These are phyloP conservation scores for Brachypodius melanocephalos DNA, from an alignment of 2,113 vertebrate species.

Conservation along the genomic window DNA sequence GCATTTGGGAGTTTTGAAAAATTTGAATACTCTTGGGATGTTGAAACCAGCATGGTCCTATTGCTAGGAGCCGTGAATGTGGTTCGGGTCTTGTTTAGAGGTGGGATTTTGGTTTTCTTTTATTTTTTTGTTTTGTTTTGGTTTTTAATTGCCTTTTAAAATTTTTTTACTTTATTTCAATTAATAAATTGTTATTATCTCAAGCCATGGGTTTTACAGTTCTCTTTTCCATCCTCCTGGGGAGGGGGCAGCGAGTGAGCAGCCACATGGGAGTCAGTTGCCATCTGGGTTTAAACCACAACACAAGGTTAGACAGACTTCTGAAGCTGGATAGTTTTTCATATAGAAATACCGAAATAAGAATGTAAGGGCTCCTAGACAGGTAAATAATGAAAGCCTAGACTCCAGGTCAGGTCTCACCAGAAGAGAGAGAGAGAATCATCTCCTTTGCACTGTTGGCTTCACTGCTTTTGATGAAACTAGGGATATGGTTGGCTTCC, in stretches of 20 bases:
- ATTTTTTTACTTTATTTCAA: neutral
- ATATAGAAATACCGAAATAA: neutral
- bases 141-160: neutral
- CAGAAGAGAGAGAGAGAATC: neutral
- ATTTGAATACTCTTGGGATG: neutral
- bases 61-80: neutral
- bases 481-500: neutral
- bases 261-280: neutral
- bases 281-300: neutral
- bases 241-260: accelerated
- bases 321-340: neutral
- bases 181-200: neutral
- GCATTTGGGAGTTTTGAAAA: neutral
- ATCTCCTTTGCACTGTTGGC: neutral
- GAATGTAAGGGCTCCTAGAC: neutral
- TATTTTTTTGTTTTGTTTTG: neutral
- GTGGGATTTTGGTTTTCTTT: neutral
- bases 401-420: neutral
- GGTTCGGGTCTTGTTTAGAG: neutral
- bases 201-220: neutral
- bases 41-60: neutral
- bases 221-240: neutral
- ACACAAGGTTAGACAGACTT: neutral
- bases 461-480: neutral
- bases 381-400: neutral